Base-by-base conservation (phyloP, 2,797 vertebrate genomes). In the Artibeus lituratus region DNA sequence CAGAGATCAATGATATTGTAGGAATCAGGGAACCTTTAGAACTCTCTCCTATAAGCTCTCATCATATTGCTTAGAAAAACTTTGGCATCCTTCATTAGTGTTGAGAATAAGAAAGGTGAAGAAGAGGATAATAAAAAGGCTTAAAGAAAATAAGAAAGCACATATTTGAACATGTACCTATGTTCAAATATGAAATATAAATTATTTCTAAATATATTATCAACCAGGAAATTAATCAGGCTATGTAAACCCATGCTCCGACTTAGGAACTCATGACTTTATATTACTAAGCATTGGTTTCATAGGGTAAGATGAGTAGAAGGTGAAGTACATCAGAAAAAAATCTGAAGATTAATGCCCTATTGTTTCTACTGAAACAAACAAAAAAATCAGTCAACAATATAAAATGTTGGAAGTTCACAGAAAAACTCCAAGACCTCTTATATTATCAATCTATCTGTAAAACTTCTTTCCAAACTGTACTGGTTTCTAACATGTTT, bases 171-270 rank as follows among this genome's bases (percentile, higher is more conserved):
- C 62, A 72, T 35, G 11, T 76, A 3, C 70, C 77, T 89, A n/a
- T 80, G 47, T 53, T 92, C 37, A 78, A 91, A 90, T 82, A 95
- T n/a, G 35, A 91, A 93, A 85, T 57, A 37, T 22, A 83, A 94
- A 80, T 29, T 90, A 69, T 90, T 92, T 95, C 37, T 90, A 72
- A 94, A 93, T 53, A 53, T 53, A 21, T 53, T 21, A 53, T 86
- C 92, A 96, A 96, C 59, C n/a, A 81, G 7, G 69, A 12, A 70
- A 90, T 59, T 59, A 59, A 29, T 77, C 19, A 77, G 35, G 47
- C 16, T 91, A 91, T 42, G 10, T 88, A 94, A 85, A 84, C 57
- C 19, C 37, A 19, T 72, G 49, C 3, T 96, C 69, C 6, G 44
- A 47, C 59, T 92, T 24, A 67, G 80, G 12, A 94, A 94, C 44